Conservation (phyloP, 2,888 invertebrate species). For the Andrena camellia region DNA sequence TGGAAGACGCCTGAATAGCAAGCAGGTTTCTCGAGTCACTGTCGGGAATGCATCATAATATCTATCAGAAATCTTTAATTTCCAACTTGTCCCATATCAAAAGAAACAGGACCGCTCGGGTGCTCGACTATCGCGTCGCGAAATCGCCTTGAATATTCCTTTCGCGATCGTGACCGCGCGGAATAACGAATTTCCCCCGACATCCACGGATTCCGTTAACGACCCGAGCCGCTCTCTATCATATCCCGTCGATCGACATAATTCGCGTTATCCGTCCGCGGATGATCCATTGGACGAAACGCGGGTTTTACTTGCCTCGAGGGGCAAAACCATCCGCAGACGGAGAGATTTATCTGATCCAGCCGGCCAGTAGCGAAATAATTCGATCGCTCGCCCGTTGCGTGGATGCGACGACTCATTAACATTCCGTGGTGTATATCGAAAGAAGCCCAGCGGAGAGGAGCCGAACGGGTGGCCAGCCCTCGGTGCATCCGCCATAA, state of each 20-base stretch:
- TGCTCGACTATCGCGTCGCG: conserved; percentile 16
- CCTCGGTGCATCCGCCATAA: conserved; percentile 57
- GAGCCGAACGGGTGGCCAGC: conserved; percentile 29
- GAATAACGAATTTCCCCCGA: conserved; percentile 41
- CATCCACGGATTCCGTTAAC: conserved; percentile 30
- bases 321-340: conserved; percentile 40
- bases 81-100: conserved; percentile 28
- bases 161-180: background rate
- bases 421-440: conserved; percentile 73
- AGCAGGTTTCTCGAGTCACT: conserved; percentile 4
- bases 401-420: conserved; percentile 68
- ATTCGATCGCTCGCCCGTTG: conserved; percentile 59
- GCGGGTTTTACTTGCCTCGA: conserved; percentile 31
- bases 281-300: conserved; percentile 23
- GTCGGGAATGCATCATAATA: conserved; percentile 38
- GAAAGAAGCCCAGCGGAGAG: conserved; percentile 51
- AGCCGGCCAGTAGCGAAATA: conserved; percentile 57
- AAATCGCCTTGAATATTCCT: conserved; percentile 29
- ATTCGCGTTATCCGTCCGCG: conserved; percentile 44
- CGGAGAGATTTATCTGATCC: conserved; percentile 60
- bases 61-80: conserved; percentile 55
- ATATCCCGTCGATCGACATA: conserved; percentile 39
- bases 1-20: conserved; percentile 16
- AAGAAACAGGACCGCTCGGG: conserved; percentile 20
- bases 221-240: background rate